phyloP scores from a whole-genome alignment of 2,113 vertebrate species.

The Mormyrus iriodes region DNA sequence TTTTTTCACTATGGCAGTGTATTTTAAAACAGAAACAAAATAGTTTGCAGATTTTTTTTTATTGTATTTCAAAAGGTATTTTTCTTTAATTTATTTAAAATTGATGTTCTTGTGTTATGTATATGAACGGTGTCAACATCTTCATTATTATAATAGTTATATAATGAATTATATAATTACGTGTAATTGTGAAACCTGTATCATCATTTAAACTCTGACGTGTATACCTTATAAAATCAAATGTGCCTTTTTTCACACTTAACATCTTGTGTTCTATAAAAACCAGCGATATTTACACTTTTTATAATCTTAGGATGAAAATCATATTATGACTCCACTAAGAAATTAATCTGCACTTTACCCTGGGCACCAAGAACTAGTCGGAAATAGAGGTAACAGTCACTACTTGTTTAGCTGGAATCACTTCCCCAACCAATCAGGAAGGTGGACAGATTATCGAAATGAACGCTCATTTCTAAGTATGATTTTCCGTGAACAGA shows the following conservation, averaged over 20 bases:
- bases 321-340: neutral
- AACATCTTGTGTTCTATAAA: neutral
- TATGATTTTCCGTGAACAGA: neutral
- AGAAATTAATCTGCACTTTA: neutral
- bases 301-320: neutral
- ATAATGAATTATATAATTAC: neutral
- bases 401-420: neutral
- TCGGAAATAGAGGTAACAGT: neutral
- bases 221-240: constrained; percentile 3
- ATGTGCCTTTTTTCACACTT: neutral
- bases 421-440: neutral
- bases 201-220: neutral
- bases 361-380: neutral
- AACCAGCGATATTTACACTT: neutral
- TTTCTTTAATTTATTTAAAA: constrained; percentile 25
- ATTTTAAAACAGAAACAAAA: neutral
- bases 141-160: neutral
- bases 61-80: constrained; percentile 15
- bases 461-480: neutral
- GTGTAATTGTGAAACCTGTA: neutral
- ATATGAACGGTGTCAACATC: constrained; percentile 19
- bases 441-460: neutral
- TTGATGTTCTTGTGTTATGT: neutral
- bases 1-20: neutral
- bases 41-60: neutral